A percentile compares a stretch with the other conserved stretches of the same genome.
Conservation (phyloP, 2,113 vertebrate genomes). For the Myotis davidii region DNA sequence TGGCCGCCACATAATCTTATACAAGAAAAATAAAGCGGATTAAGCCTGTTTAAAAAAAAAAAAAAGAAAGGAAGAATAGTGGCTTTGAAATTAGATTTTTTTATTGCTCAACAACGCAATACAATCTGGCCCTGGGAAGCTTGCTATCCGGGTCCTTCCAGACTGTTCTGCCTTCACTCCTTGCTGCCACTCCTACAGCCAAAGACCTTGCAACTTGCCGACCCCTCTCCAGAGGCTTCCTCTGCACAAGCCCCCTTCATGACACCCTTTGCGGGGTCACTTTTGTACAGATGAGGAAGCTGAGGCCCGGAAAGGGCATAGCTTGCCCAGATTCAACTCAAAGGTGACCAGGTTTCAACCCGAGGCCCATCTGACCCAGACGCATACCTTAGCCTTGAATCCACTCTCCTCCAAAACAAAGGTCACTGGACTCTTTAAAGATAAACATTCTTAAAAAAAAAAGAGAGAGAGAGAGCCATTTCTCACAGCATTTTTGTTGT, state of each 20-base stretch:
- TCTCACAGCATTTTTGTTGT: neutral
- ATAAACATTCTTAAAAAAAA: too few species aligned
- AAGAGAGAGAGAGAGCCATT: neutral
- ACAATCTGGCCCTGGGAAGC: neutral
- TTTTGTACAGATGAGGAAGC: neutral
- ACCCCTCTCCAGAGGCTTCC: neutral
- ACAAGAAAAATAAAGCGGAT: neutral
- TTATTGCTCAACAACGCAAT: neutral
- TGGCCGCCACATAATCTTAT: neutral
- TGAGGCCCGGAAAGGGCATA: neutral
- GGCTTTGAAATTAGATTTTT: neutral
- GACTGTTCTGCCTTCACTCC: neutral
- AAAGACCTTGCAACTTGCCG: neutral
- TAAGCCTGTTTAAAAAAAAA: neutral
- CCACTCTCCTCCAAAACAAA: neutral
- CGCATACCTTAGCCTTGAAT: neutral
- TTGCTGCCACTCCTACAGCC: neutral
- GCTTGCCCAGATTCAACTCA: neutral
- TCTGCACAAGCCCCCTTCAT: too few species aligned
- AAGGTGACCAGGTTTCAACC: neutral
- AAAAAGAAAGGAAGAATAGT: too few species aligned
- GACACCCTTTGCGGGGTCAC: fast-evolving
- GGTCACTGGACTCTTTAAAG: neutral
- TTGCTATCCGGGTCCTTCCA: neutral
- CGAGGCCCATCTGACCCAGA: neutral